Evolutionary conservation across 2,888 invertebrate genomes (phyloP).

Genomic region (Sthenelais limicola): DNA sequence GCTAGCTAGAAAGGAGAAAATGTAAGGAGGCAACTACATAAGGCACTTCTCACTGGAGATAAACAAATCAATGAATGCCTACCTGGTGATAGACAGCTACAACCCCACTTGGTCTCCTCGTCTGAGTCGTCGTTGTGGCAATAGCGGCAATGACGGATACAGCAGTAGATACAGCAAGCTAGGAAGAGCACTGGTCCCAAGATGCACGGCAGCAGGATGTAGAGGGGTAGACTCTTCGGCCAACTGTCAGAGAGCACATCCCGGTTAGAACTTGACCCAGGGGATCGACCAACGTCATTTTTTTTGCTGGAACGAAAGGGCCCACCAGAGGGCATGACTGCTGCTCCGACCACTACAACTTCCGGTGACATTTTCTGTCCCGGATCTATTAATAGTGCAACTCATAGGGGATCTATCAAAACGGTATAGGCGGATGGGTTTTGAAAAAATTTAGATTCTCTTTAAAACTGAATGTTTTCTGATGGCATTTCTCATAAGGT

Average conservation of each 20-base stretch:
- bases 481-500: too few species aligned
- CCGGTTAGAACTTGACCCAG: slow-evolving; percentile 31
- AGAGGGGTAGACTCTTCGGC: slow-evolving; percentile 34
- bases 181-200: slow-evolving; percentile 36
- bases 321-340: slow-evolving; percentile 38
- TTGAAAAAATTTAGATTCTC: too few species aligned
- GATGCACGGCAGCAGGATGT: slow-evolving; percentile 38
- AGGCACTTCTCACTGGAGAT: too few species aligned
- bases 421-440: too few species aligned
- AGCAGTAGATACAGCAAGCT: slow-evolving; percentile 40
- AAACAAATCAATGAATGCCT: too few species aligned
- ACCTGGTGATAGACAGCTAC: slow-evolving; percentile 26
- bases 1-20: too few species aligned
- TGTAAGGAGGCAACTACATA: too few species aligned
- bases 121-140: slow-evolving; percentile 36
- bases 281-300: background rate
- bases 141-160: slow-evolving; percentile 35
- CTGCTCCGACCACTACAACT: too few species aligned
- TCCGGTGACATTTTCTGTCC: too few species aligned
- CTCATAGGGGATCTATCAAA: too few species aligned
- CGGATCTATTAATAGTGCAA: too few species aligned
- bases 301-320: slow-evolving; percentile 30
- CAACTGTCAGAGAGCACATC: slow-evolving; percentile 39
- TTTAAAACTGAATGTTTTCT: too few species aligned
- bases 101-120: slow-evolving; percentile 36